phyloP scores from a whole-genome alignment of 2,888 invertebrate species.

The Coenonympha arcania region DNA sequence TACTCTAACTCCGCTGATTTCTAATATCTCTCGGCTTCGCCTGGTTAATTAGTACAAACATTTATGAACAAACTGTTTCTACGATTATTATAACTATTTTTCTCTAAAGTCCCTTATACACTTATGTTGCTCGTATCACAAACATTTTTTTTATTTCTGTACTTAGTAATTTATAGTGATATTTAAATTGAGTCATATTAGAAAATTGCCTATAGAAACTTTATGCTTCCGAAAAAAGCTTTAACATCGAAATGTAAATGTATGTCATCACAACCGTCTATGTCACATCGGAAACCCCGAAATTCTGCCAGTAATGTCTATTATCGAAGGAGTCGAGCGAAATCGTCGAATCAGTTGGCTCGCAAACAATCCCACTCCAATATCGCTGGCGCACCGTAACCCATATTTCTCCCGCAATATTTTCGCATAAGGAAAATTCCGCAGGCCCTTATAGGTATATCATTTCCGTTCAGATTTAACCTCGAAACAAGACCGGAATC shows the following conservation, averaged over 20 bases:
- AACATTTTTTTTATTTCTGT: too few relatives aligned
- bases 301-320: conserved; percentile 12
- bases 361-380: conserved; percentile 26
- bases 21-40: conserved; percentile 30
- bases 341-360: conserved; percentile 17
- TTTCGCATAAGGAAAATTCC: conserved; percentile 48
- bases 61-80: background rate
- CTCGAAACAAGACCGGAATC: conserved; percentile 68
- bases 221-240: background rate
- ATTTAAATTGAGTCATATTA: too few relatives aligned
- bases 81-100: conserved; percentile 1
- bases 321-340: conserved; percentile 6
- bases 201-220: background rate
- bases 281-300: conserved; percentile 8
- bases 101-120: background rate
- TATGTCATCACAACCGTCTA: background rate
- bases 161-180: too few relatives aligned
- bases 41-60: conserved; percentile 34
- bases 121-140: background rate
- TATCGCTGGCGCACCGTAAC: conserved; percentile 26
- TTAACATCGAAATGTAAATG: background rate
- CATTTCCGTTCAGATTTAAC: conserved; percentile 65
- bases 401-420: conserved; percentile 37
- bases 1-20: conserved; percentile 35
- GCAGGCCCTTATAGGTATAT: conserved; percentile 55